Percentiles rank a stretch among this genome's conserved stretches.
phyloP scores from a whole-genome alignment of 2,888 invertebrate species.

The Venustoraphidia nigricollis region DNA sequence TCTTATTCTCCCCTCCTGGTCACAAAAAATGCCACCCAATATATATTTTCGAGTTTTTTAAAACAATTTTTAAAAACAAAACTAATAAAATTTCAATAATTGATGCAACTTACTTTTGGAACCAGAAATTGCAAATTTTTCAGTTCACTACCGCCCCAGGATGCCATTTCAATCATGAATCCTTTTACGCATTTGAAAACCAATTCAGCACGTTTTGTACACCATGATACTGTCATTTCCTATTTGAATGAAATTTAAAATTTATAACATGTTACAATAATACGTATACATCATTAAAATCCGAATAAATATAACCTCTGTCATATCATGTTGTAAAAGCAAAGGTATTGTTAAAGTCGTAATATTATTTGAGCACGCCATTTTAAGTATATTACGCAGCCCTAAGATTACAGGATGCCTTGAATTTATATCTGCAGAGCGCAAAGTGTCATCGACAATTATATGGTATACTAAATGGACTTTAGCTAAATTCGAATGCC shows the following conservation, averaged over 20 bases:
- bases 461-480: constrained; percentile 94
- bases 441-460: constrained; percentile 62
- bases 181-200: constrained; percentile 99
- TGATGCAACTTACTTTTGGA: constrained; percentile 42
- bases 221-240: constrained; percentile 95
- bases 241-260: constrained; percentile 21
- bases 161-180: constrained; percentile 96
- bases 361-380: constrained; percentile 88
- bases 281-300: not conserved
- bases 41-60: too few relatives aligned
- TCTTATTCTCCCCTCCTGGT: too few relatives aligned
- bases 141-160: constrained; percentile 80
- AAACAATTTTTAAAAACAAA: too few relatives aligned
- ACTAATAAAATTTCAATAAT: too few relatives aligned
- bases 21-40: too few relatives aligned
- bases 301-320: constrained; percentile 46
- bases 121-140: constrained; percentile 77
- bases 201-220: constrained; percentile 86
- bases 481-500: constrained; percentile 87
- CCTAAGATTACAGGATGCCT: constrained; percentile 92
- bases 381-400: constrained; percentile 84
- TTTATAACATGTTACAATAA: constrained; percentile 1
- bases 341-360: constrained; percentile 87
- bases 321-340: constrained; percentile 81
- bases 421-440: constrained; percentile 75